Conservation (phyloP, 2,797 vertebrate species). For the Brotula barbata region DNA sequence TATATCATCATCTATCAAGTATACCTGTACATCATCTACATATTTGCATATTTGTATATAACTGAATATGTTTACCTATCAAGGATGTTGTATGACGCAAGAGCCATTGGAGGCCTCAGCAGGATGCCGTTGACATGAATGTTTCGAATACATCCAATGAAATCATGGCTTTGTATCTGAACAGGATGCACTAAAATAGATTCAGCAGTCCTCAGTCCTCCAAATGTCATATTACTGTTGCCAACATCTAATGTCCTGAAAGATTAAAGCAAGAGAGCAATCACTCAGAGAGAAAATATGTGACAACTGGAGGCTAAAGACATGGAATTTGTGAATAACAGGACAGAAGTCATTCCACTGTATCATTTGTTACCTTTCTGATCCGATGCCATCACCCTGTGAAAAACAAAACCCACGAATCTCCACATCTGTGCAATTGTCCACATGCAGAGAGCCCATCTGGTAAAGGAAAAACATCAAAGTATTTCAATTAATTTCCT, state of each 20-base stretch:
- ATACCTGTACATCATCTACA: neutral
- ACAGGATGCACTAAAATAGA: slow-evolving; percentile 62
- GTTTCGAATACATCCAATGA: slow-evolving; percentile 80
- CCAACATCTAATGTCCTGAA: slow-evolving; percentile 78
- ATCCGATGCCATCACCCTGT: slow-evolving; percentile 62
- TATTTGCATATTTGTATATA: neutral
- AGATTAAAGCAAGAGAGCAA: slow-evolving; percentile 5
- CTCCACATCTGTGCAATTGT: slow-evolving; percentile 74
- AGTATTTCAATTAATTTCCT: neutral
- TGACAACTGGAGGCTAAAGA: neutral
- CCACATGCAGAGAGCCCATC: slow-evolving; percentile 78
- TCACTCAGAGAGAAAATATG: neutral
- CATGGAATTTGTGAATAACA: neutral
- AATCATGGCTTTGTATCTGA: slow-evolving; percentile 77
- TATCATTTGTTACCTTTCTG: slow-evolving; percentile 66
- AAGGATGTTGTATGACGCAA: slow-evolving; percentile 70
- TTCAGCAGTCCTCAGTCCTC: slow-evolving; percentile 74
- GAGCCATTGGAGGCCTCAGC: slow-evolving; percentile 65
- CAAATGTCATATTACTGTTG: slow-evolving; percentile 74
- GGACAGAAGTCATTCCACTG: neutral
- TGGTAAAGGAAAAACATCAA: slow-evolving; percentile 50
- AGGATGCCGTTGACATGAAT: slow-evolving; percentile 74
- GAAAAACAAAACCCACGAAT: slow-evolving; percentile 74
- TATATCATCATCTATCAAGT: neutral
- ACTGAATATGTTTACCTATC: slow-evolving; percentile 59